phyloP scores from a whole-genome alignment of 2,888 invertebrate genomes.

The Leptopterna dolabrata region DNA sequence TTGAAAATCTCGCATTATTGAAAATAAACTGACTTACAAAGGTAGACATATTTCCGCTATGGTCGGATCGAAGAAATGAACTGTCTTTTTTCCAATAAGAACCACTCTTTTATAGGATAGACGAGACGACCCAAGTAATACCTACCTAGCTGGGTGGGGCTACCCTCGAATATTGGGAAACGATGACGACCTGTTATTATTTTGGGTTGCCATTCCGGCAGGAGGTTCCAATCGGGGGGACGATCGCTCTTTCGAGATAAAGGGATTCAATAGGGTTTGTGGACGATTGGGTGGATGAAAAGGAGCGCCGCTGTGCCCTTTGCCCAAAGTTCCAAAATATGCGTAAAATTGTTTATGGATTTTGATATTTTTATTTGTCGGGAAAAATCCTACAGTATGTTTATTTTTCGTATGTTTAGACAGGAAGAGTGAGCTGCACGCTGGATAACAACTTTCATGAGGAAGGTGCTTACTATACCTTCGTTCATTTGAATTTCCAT shows the following conservation, averaged over 20 bases:
- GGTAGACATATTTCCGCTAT: slow-evolving; percentile 17
- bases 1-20: too few relatives aligned
- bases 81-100: slow-evolving; percentile 11
- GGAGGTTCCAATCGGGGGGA: not conserved
- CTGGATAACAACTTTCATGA: too few relatives aligned
- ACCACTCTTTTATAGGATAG: slow-evolving; percentile 6
- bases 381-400: too few relatives aligned
- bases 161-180: not conserved
- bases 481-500: too few relatives aligned
- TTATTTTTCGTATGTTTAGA: too few relatives aligned
- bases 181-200: not conserved
- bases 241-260: not conserved
- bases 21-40: not conserved
- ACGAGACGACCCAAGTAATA: not conserved
- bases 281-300: too few relatives aligned
- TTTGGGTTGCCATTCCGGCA: not conserved
- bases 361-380: too few relatives aligned
- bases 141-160: not conserved
- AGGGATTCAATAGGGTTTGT: not conserved
- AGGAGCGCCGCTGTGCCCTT: too few relatives aligned
- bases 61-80: not conserved
- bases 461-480: too few relatives aligned
- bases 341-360: too few relatives aligned
- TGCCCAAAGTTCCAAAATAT: too few relatives aligned
- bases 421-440: too few relatives aligned